Evolutionary conservation across 2,113 vertebrate genomes (phyloP).

Genomic region (Hyaena hyaena): DNA sequence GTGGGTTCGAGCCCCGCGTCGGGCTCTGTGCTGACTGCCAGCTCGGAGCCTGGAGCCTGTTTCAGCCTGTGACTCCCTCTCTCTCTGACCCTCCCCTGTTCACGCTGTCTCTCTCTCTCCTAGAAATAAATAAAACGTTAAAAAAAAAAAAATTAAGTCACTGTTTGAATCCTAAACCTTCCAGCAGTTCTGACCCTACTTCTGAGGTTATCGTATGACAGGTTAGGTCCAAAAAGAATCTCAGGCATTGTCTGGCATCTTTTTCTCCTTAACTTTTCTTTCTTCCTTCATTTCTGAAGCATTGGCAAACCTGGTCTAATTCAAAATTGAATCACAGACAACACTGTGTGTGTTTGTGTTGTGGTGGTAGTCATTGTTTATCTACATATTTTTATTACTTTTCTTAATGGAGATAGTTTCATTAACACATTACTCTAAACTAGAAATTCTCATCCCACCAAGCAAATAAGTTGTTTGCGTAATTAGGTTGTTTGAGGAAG

Average conservation of each 20-base stretch:
- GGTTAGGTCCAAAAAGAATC: background rate
- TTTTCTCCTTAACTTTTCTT: background rate
- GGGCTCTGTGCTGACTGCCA: too few relatives aligned
- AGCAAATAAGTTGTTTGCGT: background rate
- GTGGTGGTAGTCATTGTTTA: background rate
- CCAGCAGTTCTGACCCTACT: background rate
- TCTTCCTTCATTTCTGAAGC: slow-evolving; percentile 24
- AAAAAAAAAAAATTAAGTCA: background rate
- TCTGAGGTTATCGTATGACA: background rate
- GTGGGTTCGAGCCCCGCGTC: too few relatives aligned
- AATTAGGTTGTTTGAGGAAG: background rate
- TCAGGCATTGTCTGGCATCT: background rate
- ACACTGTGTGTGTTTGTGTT: background rate
- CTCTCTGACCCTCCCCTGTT: too few relatives aligned
- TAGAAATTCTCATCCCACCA: background rate
- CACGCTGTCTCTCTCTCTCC: too few relatives aligned
- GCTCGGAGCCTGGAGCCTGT: too few relatives aligned
- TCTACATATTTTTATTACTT: background rate
- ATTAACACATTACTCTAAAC: background rate
- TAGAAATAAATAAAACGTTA: too few relatives aligned
- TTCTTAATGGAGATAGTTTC: background rate
- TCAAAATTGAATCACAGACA: slow-evolving; percentile 13
- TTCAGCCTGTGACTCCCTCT: too few relatives aligned
- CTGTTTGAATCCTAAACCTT: background rate
- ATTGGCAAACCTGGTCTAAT: background rate